Base-by-base conservation (phyloP, 2,888 invertebrate genomes). In the Sinelater perroti region DNA sequence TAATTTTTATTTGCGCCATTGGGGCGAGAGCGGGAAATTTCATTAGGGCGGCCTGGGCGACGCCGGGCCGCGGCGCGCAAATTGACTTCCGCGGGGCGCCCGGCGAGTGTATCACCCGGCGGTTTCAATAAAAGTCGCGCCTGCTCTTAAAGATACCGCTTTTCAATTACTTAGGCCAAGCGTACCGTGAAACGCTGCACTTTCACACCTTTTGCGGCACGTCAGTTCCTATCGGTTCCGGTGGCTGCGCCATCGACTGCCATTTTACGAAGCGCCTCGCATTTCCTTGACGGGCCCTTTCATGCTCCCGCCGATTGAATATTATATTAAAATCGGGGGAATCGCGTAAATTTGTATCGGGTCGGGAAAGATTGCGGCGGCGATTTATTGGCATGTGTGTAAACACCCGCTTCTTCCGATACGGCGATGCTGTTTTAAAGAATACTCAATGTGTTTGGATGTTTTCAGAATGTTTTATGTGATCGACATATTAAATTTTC, bases 131-230 rank as follows among this genome's bases (percentile, higher is more conserved):
- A 46, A 24, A 10, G 13, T 11, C 30, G 28, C 24, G 33, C 18
- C 54, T 42, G 49, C 38, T 45, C 45, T 50, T 44, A 45, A 47
- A 49, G 53, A 58, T 58, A 44, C 42, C 42, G 36, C 36, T 54
- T 61, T 61, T 61, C 61, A 61, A 61, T 57, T 57, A 54, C 61
- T 54, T 49, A 30, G 40, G 40, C 54, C 24, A 57, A 53, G 50
- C 51, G 44, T 54, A 61, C 49, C 57, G 49, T 54, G 45, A 57
- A 61, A 61, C 46, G 38, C 49, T 31, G 26, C 45, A 61, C 54
- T 57, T 61, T 60, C 56, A 56, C 57, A 61, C 57, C 54, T 61
- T 31, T 45, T 45, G 47, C 35, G 49, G 47, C 44, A 47, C 49
- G 51, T 57, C 50, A 57, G 44, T 57, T 50, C 53, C 31, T 54